A percentile compares a stretch with the other conserved stretches of the same genome.
These are phyloP conservation scores for Oncorhynchus masou DNA, from an alignment of 2,113 vertebrate species.

Conservation along the genomic window DNA sequence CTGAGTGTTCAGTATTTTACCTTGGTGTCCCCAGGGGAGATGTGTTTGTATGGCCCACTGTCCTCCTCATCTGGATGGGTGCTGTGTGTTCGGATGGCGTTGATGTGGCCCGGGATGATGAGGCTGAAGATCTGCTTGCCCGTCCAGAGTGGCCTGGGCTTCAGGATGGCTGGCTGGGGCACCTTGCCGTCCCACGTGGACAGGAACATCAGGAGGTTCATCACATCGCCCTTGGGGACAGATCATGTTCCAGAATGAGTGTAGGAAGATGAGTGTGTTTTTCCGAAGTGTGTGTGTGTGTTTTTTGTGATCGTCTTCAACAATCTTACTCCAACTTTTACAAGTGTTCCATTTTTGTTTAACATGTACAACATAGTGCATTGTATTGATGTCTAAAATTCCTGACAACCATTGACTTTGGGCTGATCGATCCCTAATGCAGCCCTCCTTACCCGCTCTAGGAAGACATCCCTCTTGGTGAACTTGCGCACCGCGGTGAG, in stretches of 20 bases:
- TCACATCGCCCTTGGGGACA: slow-evolving; percentile 84
- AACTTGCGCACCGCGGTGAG: slow-evolving; percentile 93
- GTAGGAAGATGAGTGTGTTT: no score
- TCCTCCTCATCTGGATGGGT: slow-evolving; percentile 96
- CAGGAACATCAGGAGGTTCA: slow-evolving; percentile 97
- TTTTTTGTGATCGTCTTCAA: no score
- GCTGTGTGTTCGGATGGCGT: slow-evolving; percentile 95
- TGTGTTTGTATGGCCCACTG: slow-evolving; percentile 94
- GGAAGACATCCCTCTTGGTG: slow-evolving; percentile 91
- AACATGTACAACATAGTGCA: no score
- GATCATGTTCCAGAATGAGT: no score
- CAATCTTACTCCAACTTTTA: no score
- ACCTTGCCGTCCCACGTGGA: slow-evolving; percentile 97
- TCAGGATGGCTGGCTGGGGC: slow-evolving; percentile 92
- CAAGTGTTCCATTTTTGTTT: no score
- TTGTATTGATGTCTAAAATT: no score
- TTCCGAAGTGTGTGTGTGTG: no score
- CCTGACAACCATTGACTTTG: no score
- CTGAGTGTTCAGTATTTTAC: slow-evolving; percentile 51
- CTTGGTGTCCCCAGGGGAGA: slow-evolving; percentile 97
- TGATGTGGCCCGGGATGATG: slow-evolving; percentile 95
- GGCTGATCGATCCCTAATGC: no score
- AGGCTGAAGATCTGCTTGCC: slow-evolving; percentile 97
- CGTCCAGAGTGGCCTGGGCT: slow-evolving; percentile 90
- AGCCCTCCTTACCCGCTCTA: slow-evolving; percentile 78